A percentile compares a stretch with the other conserved stretches of the same genome.
Evolutionary conservation across 2,113 vertebrate genomes (phyloP).

Genomic region (Trachemys scripta): DNA sequence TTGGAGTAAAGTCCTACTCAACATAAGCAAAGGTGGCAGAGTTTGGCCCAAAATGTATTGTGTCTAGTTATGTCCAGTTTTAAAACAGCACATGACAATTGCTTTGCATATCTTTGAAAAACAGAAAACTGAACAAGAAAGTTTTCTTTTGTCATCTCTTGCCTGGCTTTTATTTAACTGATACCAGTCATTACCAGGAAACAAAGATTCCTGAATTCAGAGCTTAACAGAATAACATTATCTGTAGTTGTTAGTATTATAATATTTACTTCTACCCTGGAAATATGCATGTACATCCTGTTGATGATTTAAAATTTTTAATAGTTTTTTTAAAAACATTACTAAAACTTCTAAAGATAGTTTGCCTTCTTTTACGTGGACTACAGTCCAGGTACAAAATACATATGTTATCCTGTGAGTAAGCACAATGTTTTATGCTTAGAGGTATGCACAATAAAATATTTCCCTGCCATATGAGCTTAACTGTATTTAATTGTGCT

Average conservation of each 20-base stretch:
- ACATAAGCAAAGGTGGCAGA: background rate
- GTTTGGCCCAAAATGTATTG: background rate
- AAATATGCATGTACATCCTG: background rate
- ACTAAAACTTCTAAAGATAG: background rate
- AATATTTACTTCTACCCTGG: background rate
- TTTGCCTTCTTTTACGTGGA: background rate
- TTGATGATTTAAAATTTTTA: background rate
- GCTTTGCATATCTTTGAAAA: background rate
- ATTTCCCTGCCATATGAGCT: background rate
- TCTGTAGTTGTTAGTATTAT: background rate
- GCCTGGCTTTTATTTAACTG: background rate
- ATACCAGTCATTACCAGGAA: background rate
- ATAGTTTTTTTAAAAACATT: background rate
- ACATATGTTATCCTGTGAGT: background rate
- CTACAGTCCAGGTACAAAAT: background rate
- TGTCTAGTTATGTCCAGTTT: background rate
- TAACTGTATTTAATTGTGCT: constrained; percentile 22
- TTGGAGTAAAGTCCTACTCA: background rate
- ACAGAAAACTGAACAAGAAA: background rate
- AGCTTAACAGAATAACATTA: background rate
- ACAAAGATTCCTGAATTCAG: background rate
- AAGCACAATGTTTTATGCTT: background rate
- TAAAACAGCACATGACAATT: background rate
- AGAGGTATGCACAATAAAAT: background rate
- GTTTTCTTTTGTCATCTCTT: background rate